Evolutionary conservation across 2,113 vertebrate species (phyloP), one percentile per base, ranked within the genome.

Genomic region (Istiophorus platypterus): DNA sequence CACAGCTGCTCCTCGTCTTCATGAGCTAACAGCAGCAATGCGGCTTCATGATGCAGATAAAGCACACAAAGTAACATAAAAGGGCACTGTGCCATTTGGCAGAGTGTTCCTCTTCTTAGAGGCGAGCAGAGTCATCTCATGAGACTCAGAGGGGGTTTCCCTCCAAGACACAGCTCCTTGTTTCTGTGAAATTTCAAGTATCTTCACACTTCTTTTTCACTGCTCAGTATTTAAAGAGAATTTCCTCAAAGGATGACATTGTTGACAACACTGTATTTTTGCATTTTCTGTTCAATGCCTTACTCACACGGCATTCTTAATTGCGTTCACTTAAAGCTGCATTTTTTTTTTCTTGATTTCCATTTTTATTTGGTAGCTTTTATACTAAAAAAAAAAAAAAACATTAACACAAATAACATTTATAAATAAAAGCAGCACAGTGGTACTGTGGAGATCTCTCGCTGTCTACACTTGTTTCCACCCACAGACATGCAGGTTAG

Each of bases 11-110:
- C 41, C 54, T 56, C 54, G 56, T 77, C 82, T 89, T 89, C 87
- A 76, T 90, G 87, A 69, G 87, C 85, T 87, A 89, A 82, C 84
- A 72, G 76, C 74, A 58, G 42, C 74, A 15, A 26, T 15, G 39
- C 24, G 18, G 84, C 67, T 51, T 61, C 15, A 2, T 79, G 76
- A 75, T 14, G 76, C 74, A 83, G 85, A 85, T 78, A 51, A 78
- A 88, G 76, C 78, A 58, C 54, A 65, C 81, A 78, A 85, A 80
- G 61, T 73, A 76, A 78, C 88, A 88, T 76, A 63, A 91, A 85
- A 88, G 74, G 88, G 86, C 88, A 82, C 45, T 8, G 65, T 86
- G 90, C 90, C 92, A 93, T 90, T 90, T 92, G 88, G 90, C 89
- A 81, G 71, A 54, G 82, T 51, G 74, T 26, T 86, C 65, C 76